Evolutionary conservation across 2,797 vertebrate genomes (phyloP).

Genomic region (Gymnopithys bicolor): DNA sequence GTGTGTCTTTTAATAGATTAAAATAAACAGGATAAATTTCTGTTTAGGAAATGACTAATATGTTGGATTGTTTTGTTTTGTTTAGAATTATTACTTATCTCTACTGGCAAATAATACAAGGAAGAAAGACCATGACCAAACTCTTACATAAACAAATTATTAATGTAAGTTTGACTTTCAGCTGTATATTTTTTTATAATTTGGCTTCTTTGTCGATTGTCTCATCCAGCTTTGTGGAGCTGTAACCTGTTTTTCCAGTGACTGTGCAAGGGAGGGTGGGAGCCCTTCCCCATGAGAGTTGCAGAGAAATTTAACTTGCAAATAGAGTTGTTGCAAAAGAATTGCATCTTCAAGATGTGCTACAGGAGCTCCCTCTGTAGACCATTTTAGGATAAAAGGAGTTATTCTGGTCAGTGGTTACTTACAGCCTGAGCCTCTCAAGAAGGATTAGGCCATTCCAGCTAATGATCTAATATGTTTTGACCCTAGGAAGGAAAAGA

Average conservation of each 20-base stretch:
- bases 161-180: constrained; percentile 81
- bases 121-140: constrained; percentile 83
- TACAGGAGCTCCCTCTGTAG: constrained; percentile 10
- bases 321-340: background rate
- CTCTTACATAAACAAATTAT: constrained; percentile 84
- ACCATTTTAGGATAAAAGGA: background rate
- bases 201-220: background rate
- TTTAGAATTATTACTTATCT: constrained; percentile 87
- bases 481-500: constrained; percentile 87
- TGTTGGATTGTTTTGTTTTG: background rate
- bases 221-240: background rate
- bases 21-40: background rate
- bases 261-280: background rate
- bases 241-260: background rate
- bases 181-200: background rate
- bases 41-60: background rate
- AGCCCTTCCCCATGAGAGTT: background rate
- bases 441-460: background rate
- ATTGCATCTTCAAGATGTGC: background rate
- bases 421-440: background rate
- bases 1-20: background rate
- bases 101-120: constrained; percentile 88
- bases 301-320: background rate
- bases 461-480: background rate
- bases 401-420: background rate